Percentiles rank a stretch among this genome's conserved stretches.
These are phyloP conservation scores for Drosophila acutilabella DNA, from an alignment of 2,888 invertebrate species.

Conservation along the genomic window DNA sequence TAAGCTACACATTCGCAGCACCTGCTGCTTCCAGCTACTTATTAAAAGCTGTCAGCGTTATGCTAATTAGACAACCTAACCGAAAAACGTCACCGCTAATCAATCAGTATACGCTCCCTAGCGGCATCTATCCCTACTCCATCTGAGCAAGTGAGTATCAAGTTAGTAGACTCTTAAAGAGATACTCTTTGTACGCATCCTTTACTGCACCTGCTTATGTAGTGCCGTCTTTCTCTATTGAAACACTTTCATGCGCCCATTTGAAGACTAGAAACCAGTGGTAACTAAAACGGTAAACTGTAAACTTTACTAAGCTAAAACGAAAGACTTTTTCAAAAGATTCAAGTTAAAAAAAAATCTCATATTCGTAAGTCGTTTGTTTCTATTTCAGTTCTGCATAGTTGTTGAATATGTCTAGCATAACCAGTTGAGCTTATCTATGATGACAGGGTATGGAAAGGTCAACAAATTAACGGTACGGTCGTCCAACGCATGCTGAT, in stretches of 20 bases:
- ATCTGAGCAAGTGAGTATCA: not conserved
- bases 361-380: too few relatives aligned
- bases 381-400: too few relatives aligned
- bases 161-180: constrained; percentile 6
- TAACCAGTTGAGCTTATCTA: not conserved
- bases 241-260: too few relatives aligned
- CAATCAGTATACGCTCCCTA: constrained; percentile 51
- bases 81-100: constrained; percentile 62
- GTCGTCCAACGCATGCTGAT: constrained; percentile 49
- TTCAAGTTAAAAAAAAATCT: too few relatives aligned
- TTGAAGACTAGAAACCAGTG: too few relatives aligned
- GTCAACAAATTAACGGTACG: constrained; percentile 53
- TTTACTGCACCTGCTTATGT: not conserved
- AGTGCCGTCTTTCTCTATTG: not conserved
- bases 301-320: too few relatives aligned
- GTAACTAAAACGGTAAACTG: too few relatives aligned
- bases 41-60: constrained; percentile 70
- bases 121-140: not conserved
- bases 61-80: constrained; percentile 63
- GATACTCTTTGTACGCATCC: constrained; percentile 14
- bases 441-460: constrained; percentile 8
- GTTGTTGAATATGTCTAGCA: not conserved
- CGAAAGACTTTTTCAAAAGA: too few relatives aligned
- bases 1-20: constrained; percentile 54
- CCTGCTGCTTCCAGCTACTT: constrained; percentile 54